Percentiles rank a stretch among this genome's conserved stretches.
Conservation (phyloP, 2,888 invertebrate genomes). For the Athalia cordata region DNA sequence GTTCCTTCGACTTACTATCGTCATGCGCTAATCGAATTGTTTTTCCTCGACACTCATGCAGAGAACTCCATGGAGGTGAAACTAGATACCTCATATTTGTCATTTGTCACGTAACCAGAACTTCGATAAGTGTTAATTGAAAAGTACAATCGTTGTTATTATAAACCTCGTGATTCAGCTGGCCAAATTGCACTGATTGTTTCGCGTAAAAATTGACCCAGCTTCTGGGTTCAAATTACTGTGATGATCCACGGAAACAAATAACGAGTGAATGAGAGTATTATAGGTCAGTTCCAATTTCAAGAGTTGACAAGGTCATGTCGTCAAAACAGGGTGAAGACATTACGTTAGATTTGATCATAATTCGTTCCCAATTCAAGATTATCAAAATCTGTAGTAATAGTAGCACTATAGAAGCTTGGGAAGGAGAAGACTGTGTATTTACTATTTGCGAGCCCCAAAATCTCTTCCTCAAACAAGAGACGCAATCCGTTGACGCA, state of each 20-base stretch:
- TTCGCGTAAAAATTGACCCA: background rate
- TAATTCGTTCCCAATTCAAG: too few relatives aligned
- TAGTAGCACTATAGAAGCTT: background rate
- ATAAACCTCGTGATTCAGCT: slow-evolving; percentile 17
- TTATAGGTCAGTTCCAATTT: too few relatives aligned
- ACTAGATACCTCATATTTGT: slow-evolving; percentile 19
- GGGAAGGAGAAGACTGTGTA: background rate
- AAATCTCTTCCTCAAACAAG: slow-evolving; percentile 38
- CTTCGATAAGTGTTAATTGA: slow-evolving; percentile 33
- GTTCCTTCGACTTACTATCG: slow-evolving; percentile 39
- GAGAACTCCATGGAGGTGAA: slow-evolving; percentile 26
- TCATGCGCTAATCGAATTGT: slow-evolving; percentile 30
- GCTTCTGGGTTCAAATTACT: too few relatives aligned
- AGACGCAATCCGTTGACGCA: slow-evolving; percentile 25
- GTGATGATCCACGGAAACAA: background rate
- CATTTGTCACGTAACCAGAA: background rate
- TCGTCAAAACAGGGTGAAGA: too few relatives aligned
- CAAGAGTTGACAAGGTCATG: too few relatives aligned
- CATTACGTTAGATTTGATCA: too few relatives aligned
- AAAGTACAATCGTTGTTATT: slow-evolving; percentile 32
- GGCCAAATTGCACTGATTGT: background rate
- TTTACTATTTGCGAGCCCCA: slow-evolving; percentile 11
- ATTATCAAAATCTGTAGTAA: too few relatives aligned
- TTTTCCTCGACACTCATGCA: background rate
- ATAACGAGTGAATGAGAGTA: background rate